Evolutionary conservation across 2,888 invertebrate species (phyloP).

Genomic region (Omphaloscelis lunosa): DNA sequence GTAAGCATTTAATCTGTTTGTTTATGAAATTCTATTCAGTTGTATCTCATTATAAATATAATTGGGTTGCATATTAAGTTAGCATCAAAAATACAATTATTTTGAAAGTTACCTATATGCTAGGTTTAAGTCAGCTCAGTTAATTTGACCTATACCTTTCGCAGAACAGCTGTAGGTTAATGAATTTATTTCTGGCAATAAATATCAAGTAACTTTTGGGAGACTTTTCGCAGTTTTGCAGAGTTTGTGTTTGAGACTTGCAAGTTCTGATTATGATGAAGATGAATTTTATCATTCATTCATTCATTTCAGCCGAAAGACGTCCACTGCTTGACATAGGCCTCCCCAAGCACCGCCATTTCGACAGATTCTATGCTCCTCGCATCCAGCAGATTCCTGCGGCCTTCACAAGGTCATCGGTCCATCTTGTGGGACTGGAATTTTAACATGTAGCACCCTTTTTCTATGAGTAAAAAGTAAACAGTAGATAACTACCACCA

Average conservation of each 20-base stretch:
- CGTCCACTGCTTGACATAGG: too few relatives aligned
- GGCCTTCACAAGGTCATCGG: too few relatives aligned
- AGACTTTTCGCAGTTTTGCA: neutral
- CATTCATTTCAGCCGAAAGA: too few relatives aligned
- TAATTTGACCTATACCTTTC: neutral
- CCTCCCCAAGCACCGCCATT: too few relatives aligned
- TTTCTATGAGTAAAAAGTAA: neutral
- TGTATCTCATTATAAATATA: neutral
- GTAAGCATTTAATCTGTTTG: neutral
- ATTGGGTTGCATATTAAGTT: neutral
- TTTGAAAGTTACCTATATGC: neutral
- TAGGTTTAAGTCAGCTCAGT: neutral
- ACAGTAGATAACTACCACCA: neutral
- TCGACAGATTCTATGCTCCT: too few relatives aligned
- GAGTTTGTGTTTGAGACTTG: neutral
- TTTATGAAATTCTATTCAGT: constrained; percentile 1
- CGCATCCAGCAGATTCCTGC: too few relatives aligned
- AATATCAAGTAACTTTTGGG: neutral
- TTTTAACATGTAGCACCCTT: neutral
- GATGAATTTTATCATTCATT: neutral
- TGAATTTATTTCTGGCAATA: neutral
- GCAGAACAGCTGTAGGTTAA: neutral
- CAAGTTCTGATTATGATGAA: neutral
- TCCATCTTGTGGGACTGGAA: too few relatives aligned
- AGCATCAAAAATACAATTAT: neutral